Base-by-base conservation (phyloP, 2,797 vertebrate genomes). In the Heliangelus exortis region DNA sequence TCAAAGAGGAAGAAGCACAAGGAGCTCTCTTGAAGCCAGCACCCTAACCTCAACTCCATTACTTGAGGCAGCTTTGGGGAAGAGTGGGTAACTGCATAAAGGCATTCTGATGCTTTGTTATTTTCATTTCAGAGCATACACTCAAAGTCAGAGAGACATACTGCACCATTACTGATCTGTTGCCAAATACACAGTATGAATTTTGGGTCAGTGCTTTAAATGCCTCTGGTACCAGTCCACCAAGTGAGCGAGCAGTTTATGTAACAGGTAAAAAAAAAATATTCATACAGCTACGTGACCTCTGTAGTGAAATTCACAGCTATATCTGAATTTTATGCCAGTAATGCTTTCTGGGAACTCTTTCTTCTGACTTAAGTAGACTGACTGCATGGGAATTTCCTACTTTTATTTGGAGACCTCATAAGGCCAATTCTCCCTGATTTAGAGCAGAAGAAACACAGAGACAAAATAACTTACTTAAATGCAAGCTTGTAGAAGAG, bases 121-220 rank as follows among this genome's bases (percentile, higher is more conserved):
- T 96, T 87, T 87, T 78, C 39, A 28, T 94, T 93, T 72, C 95
- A 99, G 99, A 97, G 43, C 98, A 96, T 62, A 98, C 95, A 26
- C 75, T 98, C 23, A 98, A 97, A 50, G 97, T 99, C 92, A 99
- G 99, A 96, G 99, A 99, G 98, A 99, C 99, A 2, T 99, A 99
- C 87, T 99, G 98, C 96, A 98, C 98, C 5, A 98, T 99, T 92
- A 97, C 80, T 36, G 96, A 98, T n/a, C 98, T 99, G 88, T 91
- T 98, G 93, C 98, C 99, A 3, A 99, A 99, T 9, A 98, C 98
- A 43, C 99, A 99, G 95, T 99, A 99, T 47, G 99, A 99, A 93
- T 99, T 99, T 84, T 99, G 99, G 99, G 99, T 99, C 91, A 98
- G 98, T 6, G 99, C 99, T 48, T 98, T 98, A 90, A 99, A 99